Conservation (phyloP, 2,113 vertebrate species). For the Rhagologus leucostigma region DNA sequence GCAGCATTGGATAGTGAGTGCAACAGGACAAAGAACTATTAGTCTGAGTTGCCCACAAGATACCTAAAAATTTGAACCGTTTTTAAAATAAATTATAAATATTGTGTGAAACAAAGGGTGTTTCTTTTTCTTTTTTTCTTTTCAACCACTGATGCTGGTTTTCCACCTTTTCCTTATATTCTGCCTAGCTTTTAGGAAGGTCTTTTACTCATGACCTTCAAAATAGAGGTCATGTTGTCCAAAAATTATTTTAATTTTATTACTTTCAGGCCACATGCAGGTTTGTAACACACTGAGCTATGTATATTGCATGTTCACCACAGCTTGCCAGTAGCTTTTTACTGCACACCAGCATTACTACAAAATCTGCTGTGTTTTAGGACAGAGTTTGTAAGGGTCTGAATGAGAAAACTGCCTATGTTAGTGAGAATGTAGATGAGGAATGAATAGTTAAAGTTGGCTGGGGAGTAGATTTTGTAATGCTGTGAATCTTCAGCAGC, state of each 20-base stretch:
- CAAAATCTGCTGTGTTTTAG: neutral
- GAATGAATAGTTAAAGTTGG: neutral
- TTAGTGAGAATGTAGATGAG: neutral
- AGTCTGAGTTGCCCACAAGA: neutral
- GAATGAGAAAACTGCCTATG: neutral
- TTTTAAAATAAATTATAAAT: neutral
- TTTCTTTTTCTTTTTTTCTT: neutral
- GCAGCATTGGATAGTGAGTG: neutral
- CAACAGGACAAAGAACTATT: neutral
- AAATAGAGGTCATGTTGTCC: neutral
- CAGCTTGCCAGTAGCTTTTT: neutral
- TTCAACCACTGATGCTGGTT: neutral
- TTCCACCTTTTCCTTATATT: neutral
- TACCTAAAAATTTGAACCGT: neutral
- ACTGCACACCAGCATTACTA: no score
- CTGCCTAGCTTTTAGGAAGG: neutral
- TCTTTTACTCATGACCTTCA: neutral
- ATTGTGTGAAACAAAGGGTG: accelerated
- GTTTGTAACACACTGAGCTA: neutral
- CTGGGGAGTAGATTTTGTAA: neutral
- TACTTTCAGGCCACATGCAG: neutral
- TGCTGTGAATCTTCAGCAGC: neutral
- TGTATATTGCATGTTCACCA: neutral
- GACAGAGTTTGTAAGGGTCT: neutral
- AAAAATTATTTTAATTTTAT: neutral